Evolutionary conservation across 2,888 invertebrate species (phyloP).

Genomic region (Corbicula japonica): DNA sequence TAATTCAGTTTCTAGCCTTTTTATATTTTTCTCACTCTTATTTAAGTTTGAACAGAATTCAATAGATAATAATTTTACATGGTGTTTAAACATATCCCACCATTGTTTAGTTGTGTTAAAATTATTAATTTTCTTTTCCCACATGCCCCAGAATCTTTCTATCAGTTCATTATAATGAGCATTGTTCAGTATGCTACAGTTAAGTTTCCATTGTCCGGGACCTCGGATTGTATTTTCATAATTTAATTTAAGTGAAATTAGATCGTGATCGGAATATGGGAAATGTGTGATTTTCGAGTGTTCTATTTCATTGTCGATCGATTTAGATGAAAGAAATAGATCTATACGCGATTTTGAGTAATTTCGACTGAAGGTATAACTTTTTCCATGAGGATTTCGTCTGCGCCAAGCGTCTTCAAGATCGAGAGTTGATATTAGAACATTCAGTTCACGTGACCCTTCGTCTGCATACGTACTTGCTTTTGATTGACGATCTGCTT

Average conservation of each 20-base stretch:
- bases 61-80: neutral
- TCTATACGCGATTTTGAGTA: constrained; percentile 11
- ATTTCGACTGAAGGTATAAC: neutral
- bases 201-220: neutral
- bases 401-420: constrained; percentile 3
- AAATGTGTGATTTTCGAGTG: neutral
- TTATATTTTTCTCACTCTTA: neutral
- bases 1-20: neutral
- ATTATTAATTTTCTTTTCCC: neutral
- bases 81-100: constrained; percentile 13
- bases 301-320: neutral
- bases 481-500: neutral
- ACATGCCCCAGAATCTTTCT: neutral
- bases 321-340: neutral
- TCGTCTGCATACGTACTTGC: too few relatives aligned
- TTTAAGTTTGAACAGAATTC: neutral
- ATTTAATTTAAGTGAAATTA: neutral
- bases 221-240: neutral
- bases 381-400: neutral
- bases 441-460: too few relatives aligned
- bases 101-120: neutral
- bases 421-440: too few relatives aligned
- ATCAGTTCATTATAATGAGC: neutral
- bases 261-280: constrained; percentile 8
- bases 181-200: neutral